Conservation (phyloP, 1,140 invertebrate genomes). For the Oncopeltus fasciatus region DNA sequence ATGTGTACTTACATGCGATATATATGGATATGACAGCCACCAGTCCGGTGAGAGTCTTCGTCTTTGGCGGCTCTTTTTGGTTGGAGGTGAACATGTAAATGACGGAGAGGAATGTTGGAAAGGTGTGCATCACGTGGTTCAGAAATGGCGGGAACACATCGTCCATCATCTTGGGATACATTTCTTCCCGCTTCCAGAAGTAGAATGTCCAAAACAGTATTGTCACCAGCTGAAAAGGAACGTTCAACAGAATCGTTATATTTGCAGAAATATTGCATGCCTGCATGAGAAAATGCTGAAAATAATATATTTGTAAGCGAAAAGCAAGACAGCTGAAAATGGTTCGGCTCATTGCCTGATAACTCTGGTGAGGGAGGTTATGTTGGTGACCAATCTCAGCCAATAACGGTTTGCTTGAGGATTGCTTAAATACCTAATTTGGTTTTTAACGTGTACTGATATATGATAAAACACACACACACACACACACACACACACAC, state of each 20-base stretch:
- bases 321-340: too few relatives aligned
- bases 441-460: too few relatives aligned
- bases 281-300: neutral
- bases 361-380: neutral
- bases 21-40: neutral
- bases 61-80: neutral
- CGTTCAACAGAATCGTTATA: neutral
- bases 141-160: slow-evolving; percentile 4
- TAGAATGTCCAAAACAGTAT: slow-evolving; percentile 11
- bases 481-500: too few relatives aligned
- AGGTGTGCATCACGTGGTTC: slow-evolving; percentile 9
- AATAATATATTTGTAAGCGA: neutral
- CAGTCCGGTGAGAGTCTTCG: neutral
- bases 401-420: too few relatives aligned
- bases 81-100: slow-evolving; percentile 12
- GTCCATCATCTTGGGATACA: slow-evolving; percentile 7
- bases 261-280: neutral
- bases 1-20: slow-evolving; percentile 1
- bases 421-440: too few relatives aligned
- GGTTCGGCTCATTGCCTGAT: neutral
- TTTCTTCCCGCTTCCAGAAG: neutral
- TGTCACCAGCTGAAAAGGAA: neutral
- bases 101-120: neutral
- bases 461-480: too few relatives aligned
- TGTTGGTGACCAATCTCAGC: neutral